Evolutionary conservation across 2,113 vertebrate species (phyloP).

Genomic region (Eulemur macaco): DNA sequence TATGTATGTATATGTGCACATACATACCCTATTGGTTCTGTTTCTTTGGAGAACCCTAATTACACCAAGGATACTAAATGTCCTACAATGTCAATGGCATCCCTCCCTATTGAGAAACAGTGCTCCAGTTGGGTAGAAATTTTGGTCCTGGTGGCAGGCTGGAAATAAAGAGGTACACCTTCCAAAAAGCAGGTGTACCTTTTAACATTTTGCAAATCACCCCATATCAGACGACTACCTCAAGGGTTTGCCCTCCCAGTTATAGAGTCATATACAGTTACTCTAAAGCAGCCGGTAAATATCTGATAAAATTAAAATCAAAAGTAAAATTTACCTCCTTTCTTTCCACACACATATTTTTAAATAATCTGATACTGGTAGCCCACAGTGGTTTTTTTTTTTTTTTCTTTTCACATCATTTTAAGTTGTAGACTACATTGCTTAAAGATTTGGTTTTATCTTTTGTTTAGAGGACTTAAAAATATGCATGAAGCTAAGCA

Average conservation of each 20-base stretch:
- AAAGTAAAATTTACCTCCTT: neutral
- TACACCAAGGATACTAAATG: neutral
- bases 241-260: neutral
- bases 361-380: neutral
- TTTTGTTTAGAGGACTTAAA: conserved; percentile 41
- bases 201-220: neutral
- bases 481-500: conserved; percentile 36
- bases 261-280: neutral
- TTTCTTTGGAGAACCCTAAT: neutral
- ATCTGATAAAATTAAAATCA: neutral
- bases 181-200: neutral
- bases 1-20: neutral
- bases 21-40: neutral
- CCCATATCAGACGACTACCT: neutral
- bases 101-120: neutral
- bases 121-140: neutral
- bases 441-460: neutral
- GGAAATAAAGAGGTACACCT: neutral
- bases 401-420: neutral
- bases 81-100: neutral
- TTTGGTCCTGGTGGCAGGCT: neutral
- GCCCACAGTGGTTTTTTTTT: neutral
- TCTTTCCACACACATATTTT: neutral
- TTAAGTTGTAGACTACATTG: conserved; percentile 5
- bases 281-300: neutral